Percentiles rank a stretch among this genome's conserved stretches.
Conservation (phyloP, 1,140 invertebrate genomes). For the Latrodectus geometricus region DNA sequence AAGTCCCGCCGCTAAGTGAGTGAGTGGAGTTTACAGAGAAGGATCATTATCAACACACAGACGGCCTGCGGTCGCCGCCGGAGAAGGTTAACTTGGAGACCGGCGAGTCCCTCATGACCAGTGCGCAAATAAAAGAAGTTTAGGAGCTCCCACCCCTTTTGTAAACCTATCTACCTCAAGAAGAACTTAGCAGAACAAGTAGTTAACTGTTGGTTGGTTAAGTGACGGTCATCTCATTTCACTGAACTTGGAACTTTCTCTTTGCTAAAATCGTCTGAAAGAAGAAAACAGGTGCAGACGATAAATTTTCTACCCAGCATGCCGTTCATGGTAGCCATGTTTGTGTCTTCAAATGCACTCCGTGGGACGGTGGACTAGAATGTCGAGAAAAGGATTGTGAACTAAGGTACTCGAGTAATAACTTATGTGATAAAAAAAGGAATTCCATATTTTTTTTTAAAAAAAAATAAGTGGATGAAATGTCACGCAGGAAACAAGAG, state of each 20-base stretch:
- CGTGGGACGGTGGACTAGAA: not conserved
- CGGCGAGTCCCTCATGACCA: constrained; percentile 30
- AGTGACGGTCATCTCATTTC: not conserved
- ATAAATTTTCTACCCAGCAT: constrained; percentile 55
- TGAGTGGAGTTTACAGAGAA: constrained; percentile 29
- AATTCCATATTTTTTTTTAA: not conserved
- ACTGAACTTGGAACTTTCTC: not conserved
- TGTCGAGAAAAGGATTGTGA: constrained; percentile 26
- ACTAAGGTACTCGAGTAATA: not conserved
- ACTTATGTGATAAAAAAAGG: constrained; percentile 25
- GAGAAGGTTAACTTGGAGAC: constrained; percentile 14
- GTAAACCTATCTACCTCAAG: constrained; percentile 46
- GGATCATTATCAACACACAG: constrained; percentile 49
- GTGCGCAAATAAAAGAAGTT: not conserved
- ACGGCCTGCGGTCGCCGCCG: constrained; percentile 43
- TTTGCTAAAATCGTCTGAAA: not conserved
- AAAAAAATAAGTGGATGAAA: constrained; percentile 56
- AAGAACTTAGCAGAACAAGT: constrained; percentile 13
- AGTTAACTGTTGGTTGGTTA: constrained; percentile 7
- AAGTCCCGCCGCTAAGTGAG: constrained; percentile 45
- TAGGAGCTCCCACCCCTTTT: not conserved
- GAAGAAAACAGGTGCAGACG: constrained; percentile 38
- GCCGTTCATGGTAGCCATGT: constrained; percentile 48
- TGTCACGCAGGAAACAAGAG: constrained; percentile 64
- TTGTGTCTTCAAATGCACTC: constrained; percentile 16